These are phyloP conservation scores for Diarsia brunnea DNA, from an alignment of 2,888 invertebrate species.

Conservation along the genomic window DNA sequence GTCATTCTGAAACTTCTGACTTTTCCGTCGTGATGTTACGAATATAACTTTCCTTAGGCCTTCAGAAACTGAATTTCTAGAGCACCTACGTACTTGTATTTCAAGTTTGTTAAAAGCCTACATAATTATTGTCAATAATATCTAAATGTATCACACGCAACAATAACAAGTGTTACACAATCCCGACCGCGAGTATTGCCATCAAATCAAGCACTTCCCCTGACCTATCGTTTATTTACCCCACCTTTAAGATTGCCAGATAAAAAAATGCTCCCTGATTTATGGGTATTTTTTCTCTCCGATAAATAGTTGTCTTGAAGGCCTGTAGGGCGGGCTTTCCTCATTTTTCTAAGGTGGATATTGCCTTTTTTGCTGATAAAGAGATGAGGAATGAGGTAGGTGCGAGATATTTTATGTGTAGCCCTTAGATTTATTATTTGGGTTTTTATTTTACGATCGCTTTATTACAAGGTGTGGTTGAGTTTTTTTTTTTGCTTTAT, in stretches of 20 bases:
- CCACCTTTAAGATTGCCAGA: slow-evolving; percentile 85
- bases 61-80: neutral
- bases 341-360: slow-evolving; percentile 87
- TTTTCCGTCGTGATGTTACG: too few relatives aligned
- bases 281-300: slow-evolving; percentile 80
- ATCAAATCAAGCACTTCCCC: slow-evolving; percentile 63
- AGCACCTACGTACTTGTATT: neutral
- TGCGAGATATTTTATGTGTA: slow-evolving; percentile 78
- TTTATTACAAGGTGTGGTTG: slow-evolving; percentile 76
- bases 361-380: slow-evolving; percentile 88
- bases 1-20: neutral
- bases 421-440: slow-evolving; percentile 65
- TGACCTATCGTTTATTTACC: slow-evolving; percentile 70
- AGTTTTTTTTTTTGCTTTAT: slow-evolving; percentile 45
- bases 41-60: neutral
- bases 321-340: slow-evolving; percentile 80
- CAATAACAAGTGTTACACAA: slow-evolving; percentile 29
- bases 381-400: slow-evolving; percentile 85
- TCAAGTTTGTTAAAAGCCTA: neutral
- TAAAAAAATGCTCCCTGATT: slow-evolving; percentile 85
- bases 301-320: slow-evolving; percentile 89
- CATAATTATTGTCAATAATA: neutral
- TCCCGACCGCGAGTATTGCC: slow-evolving; percentile 28
- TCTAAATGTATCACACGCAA: slow-evolving; percentile 4
- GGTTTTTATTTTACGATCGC: slow-evolving; percentile 72